Evolutionary conservation across 2,113 vertebrate species (phyloP), one percentile per base, ranked within the genome.

Genomic region (Melanocharis versteri): DNA sequence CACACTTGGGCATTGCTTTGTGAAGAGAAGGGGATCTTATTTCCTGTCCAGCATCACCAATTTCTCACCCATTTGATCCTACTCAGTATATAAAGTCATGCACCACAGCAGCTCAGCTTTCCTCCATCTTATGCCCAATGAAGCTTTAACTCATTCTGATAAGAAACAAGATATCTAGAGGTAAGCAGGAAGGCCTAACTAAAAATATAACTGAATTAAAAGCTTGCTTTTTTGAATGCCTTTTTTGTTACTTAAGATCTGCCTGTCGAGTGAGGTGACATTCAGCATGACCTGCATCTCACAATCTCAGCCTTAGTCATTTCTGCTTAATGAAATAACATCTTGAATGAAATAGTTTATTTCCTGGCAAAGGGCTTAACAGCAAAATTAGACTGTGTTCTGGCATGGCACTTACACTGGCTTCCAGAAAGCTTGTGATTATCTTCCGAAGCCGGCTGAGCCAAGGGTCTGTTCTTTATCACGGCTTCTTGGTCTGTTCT

Each of bases 281-380:
- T 94, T 93, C 94, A 87, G 90, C 71, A 91, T 70, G 88, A 94
- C 81, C 85, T 88, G 64, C 51, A 73, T 66, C 31, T 95, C 62
- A 75, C 42, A 93, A 90, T 83, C 90, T 96, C 75, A 83, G 87
- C 42, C 76, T 90, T 88, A 93, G 75, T 86, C 42, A 94, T 93
- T 96, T 88, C 88, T 94, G 79, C 68, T 96, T 96, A 95, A 97
- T 88, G 90, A 71, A 96, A 96, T 95, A 96, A 93, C 76, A 56
- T 88, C 76, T 88, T 95, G 85, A 95, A 96, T 96, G 82, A 95
- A 96, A 94, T 88, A 92, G 90, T 96, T 95, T 92, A 64, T 96
- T 96, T 97, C 94, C 93, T 95, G 93, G 95, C 90, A 96, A 91
- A 95, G 68, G 56, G 51, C 79, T 97, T 92, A 96, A 88, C 71